Percentiles rank a stretch among this genome's conserved stretches.
Conservation (phyloP, 2,113 vertebrate genomes). For the Muntiacus muntjak region DNA sequence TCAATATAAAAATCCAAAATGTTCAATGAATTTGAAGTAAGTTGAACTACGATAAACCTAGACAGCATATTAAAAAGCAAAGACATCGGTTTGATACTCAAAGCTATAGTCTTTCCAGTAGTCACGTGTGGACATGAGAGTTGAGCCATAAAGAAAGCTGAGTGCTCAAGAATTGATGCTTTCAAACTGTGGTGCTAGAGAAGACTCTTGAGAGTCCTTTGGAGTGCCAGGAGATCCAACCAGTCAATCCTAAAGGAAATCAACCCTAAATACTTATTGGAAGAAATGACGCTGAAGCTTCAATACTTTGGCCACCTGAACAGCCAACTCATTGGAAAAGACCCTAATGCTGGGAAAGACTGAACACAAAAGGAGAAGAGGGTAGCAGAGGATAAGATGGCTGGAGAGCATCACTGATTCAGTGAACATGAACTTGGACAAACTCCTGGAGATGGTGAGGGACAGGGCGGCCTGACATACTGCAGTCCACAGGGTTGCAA, state of each 20-base stretch:
- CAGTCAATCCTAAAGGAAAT: not conserved
- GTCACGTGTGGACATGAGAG: too few relatives aligned
- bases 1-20: too few relatives aligned
- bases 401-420: not conserved
- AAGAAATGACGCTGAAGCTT: not conserved
- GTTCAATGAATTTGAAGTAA: too few relatives aligned
- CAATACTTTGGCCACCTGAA: not conserved
- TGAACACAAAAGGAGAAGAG: not conserved
- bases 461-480: not conserved
- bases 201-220: not conserved
- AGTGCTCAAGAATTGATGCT: not conserved
- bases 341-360: not conserved
- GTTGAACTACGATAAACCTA: too few relatives aligned
- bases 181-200: not conserved
- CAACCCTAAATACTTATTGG: not conserved
- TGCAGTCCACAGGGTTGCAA: not conserved
- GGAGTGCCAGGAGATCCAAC: not conserved
- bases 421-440: not conserved
- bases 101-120: too few relatives aligned
- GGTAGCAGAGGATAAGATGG: not conserved
- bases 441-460: not conserved
- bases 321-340: not conserved
- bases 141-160: not conserved
- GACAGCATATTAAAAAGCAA: too few relatives aligned
- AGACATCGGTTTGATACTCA: too few relatives aligned